Percentiles rank a stretch among this genome's conserved stretches.
Evolutionary conservation across 2,888 invertebrate genomes (phyloP).

Genomic region (Amiota minor): DNA sequence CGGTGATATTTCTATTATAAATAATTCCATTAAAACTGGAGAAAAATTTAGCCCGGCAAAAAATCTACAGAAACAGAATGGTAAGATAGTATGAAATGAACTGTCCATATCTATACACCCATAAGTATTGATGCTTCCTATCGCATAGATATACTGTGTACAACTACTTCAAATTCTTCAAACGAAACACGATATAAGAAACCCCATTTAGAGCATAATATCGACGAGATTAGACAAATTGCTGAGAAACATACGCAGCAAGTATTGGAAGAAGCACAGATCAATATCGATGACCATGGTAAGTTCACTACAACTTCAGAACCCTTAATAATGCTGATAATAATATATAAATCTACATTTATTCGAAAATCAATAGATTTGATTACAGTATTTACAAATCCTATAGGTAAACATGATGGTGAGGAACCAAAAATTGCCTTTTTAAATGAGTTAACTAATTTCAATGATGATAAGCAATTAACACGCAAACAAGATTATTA

Average conservation of each 20-base stretch:
- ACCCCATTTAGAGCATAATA: constrained; percentile 29
- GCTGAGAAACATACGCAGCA: constrained; percentile 47
- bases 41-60: background rate
- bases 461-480: background rate
- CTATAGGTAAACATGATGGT: constrained; percentile 17
- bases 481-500: background rate
- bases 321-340: constrained; percentile 9
- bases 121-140: background rate
- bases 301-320: constrained; percentile 5
- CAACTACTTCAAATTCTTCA: constrained; percentile 50
- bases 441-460: background rate
- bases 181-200: constrained; percentile 32
- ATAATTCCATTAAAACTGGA: background rate
- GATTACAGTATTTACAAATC: background rate
- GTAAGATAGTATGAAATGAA: background rate
- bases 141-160: background rate
- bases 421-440: background rate
- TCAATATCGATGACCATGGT: constrained; percentile 49
- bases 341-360: background rate
- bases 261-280: constrained; percentile 45
- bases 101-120: background rate
- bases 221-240: constrained; percentile 41
- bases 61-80: background rate
- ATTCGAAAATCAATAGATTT: constrained; percentile 21
- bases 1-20: background rate